Evolutionary conservation across 2,113 vertebrate species (phyloP), one percentile per base, ranked within the genome.

Genomic region (Emberiza fucata): DNA sequence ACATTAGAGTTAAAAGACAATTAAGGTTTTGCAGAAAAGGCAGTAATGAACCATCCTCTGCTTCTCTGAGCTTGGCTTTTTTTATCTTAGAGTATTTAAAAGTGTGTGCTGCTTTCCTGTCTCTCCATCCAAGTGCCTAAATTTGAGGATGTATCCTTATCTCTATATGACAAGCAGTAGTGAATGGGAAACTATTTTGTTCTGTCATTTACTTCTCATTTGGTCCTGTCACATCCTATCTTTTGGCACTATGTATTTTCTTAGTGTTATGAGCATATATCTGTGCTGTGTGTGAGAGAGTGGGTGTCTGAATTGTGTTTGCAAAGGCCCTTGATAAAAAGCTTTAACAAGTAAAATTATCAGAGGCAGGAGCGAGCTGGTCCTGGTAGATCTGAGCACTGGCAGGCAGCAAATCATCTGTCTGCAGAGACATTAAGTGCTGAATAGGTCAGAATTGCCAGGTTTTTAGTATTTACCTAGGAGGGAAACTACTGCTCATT

Each of bases 201-300:
- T 94, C 79, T 86, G 75, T 71, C 75, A 86, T 83, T 89, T 93
- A 82, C 68, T 86, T 90, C 71, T 90, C 60, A n/a, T 95, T 91
- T 86, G 51, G 71, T 60, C 56, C 66, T 27, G 27, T 86, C 95
- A 91, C 63, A 63, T 77, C 54, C 79, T 85, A 95, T 96, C 90
- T 94, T 88, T 73, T 83, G 59, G 68, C 85, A 95, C 66, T 80
- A n/a, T 87, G 75, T 90, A 81, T 93, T 96, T 94, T 90, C 87
- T 91, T 86, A 91, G 87, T 86, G 54, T 77, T 91, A 90, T 59
- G 50, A 90, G 78, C 57, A 9, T 69, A 1, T 81, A 94, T 95
- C 79, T 81, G 9, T 59, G 13, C 83, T 83, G 27, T 51, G 33
- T 65, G 29, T 77, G 75, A 40, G 87, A 87, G 51, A 94, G 90